These are phyloP conservation scores for Deroptyus accipitrinus DNA, from an alignment of 2,113 vertebrate genomes.

Conservation along the genomic window DNA sequence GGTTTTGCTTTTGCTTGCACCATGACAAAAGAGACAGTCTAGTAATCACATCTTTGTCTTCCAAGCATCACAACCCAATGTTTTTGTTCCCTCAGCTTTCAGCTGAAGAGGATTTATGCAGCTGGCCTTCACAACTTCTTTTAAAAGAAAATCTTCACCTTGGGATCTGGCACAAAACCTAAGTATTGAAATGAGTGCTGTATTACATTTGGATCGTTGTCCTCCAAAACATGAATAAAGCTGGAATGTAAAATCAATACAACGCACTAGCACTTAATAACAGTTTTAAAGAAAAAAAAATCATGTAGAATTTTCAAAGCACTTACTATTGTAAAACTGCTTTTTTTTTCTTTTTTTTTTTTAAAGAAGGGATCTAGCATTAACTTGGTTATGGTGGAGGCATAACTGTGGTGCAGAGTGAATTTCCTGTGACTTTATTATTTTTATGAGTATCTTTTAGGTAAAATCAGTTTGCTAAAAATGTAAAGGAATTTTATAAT, in stretches of 20 bases:
- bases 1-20: background rate
- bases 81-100: background rate
- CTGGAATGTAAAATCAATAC: background rate
- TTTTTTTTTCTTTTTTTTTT: background rate
- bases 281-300: background rate
- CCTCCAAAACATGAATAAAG: background rate
- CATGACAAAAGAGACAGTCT: background rate
- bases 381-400: background rate
- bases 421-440: background rate
- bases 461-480: background rate
- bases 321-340: background rate
- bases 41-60: background rate
- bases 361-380: background rate
- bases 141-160: background rate
- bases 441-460: background rate
- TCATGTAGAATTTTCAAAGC: background rate
- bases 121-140: background rate
- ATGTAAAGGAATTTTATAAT: background rate
- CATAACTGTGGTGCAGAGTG: background rate
- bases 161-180: background rate
- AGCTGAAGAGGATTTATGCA: background rate
- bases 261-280: background rate
- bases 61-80: background rate
- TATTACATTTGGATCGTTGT: background rate
- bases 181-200: background rate